phyloP scores from a whole-genome alignment of 1,140 invertebrate genomes.

The Neuroterus valhalla region DNA sequence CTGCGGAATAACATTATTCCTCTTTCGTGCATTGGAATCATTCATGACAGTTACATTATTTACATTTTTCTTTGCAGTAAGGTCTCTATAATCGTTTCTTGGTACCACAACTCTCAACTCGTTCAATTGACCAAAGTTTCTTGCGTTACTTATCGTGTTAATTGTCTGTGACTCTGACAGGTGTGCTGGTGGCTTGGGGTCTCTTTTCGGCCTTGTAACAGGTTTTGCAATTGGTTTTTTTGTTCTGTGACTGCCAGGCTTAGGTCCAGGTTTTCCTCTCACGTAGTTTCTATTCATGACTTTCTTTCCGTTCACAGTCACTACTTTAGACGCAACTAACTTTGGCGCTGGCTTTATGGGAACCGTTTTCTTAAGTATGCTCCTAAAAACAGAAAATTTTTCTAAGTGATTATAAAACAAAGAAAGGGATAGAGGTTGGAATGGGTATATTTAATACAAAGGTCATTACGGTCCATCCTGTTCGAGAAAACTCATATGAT shows the following conservation, averaged over 20 bases:
- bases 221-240: not conserved
- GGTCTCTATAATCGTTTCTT: slow-evolving; percentile 7
- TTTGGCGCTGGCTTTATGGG: not conserved
- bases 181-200: not conserved
- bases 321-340: not conserved
- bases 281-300: not conserved
- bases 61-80: not conserved
- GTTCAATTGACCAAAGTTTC: not conserved
- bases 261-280: not conserved
- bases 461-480: not conserved
- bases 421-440: too few species aligned
- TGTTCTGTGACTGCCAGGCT: not conserved
- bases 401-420: too few species aligned
- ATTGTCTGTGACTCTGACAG: not conserved
- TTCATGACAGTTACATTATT: not conserved
- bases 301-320: slow-evolving; percentile 11
- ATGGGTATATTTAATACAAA: not conserved
- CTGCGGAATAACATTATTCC: not conserved
- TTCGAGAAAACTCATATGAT: slow-evolving; percentile 1
- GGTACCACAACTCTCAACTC: not conserved
- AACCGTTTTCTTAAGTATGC: not conserved
- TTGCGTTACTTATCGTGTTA: not conserved
- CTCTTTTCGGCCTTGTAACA: not conserved
- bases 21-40: not conserved
- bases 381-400: not conserved